Evolutionary conservation across 1,140 invertebrate genomes (phyloP), one percentile per base, ranked within the genome.

Genomic region (Bombus superbus): DNA sequence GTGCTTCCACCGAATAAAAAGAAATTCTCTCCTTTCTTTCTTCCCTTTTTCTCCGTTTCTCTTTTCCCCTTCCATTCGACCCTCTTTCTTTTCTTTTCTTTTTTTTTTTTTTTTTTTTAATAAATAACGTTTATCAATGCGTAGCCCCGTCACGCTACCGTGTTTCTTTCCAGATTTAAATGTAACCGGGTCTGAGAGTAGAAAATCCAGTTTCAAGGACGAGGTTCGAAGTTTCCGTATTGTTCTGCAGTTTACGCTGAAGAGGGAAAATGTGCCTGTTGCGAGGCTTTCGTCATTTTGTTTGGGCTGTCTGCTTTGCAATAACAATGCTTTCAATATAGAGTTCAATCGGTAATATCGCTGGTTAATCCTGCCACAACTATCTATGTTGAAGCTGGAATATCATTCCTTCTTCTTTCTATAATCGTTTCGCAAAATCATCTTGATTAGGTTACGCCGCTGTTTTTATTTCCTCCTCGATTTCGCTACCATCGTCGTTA

Each of bases 1-100:
- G 79, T 85, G 84, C 13, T 59, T 11, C 25, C 1, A 64, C 0
- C 66, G 68, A 75, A 80, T 44, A 32, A 66, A 81, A 81, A 62
- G 69, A 53, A 64, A 25, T 80, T 59, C 28, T n/a, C 32, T 35
- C 22, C 3, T 22, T 32, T 44, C 32, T 62, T n/a, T 18, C 3
- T 10, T 11, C 5, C 15, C 1, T 2, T 18, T 42, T 0, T 10
- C 11, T n/a, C 22, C 28, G 5, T 9, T 40, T 22, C 9, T 35
- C 47, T 47, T 47, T 25, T 18, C 1, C 15, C 47, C 15, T 47
- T 18, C 15, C 15, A 0, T 53, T 53, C 47, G 0, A 53, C 18
- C 47, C 47, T 53, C 18, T 1, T 53, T 9, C 75, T 5, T 66
- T 44, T 35, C 13, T 11, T 42, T 10, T 2, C 9, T 3, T 66